Evolutionary conservation across 35 echinoderm and acorn worm species (phyloP).

Genomic region (Ophiothrix spiculata): DNA sequence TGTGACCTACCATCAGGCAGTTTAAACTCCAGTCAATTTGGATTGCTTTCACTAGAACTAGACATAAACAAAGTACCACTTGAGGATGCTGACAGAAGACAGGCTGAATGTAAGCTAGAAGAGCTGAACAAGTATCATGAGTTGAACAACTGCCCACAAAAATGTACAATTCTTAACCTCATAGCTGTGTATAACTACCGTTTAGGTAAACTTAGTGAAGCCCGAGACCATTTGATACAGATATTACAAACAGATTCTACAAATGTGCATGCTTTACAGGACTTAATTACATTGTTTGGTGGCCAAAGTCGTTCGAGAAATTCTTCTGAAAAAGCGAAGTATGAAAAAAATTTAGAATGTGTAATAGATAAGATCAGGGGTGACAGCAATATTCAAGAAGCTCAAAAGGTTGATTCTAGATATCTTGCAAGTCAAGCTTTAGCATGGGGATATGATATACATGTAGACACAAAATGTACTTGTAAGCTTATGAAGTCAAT

Average conservation of each 20-base stretch:
- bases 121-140: background rate
- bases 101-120: background rate
- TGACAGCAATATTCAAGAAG: background rate
- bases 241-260: background rate
- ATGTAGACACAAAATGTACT: background rate
- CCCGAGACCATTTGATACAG: background rate
- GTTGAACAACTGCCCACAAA: background rate
- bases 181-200: background rate
- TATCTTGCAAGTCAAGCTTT: background rate
- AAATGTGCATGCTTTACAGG: background rate
- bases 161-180: background rate
- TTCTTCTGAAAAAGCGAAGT: background rate
- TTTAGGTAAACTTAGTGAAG: background rate
- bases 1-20: too few species aligned
- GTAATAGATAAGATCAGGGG: background rate
- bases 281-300: background rate
- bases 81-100: background rate
- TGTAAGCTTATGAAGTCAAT: background rate
- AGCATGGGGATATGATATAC: background rate
- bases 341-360: background rate
- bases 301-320: background rate
- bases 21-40: too few species aligned
- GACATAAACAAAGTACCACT: background rate
- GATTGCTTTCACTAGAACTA: background rate
- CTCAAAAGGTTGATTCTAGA: background rate